These are phyloP conservation scores for Otocyon megalotis DNA, from an alignment of 2,113 vertebrate genomes.

Conservation along the genomic window DNA sequence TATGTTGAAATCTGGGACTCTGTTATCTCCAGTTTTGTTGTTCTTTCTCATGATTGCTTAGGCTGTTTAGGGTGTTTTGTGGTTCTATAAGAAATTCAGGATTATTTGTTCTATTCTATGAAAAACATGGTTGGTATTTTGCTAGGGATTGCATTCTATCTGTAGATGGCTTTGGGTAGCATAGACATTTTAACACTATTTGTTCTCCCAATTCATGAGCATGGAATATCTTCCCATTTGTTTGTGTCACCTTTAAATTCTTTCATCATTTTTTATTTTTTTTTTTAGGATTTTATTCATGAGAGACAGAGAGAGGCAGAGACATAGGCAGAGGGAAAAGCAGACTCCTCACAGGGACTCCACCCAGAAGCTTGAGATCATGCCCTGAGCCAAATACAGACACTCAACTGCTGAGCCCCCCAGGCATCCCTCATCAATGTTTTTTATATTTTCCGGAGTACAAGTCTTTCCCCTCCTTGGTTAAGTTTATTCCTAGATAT, in stretches of 20 bases:
- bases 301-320: too few relatives aligned
- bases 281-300: too few relatives aligned
- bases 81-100: not conserved
- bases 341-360: too few relatives aligned
- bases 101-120: not conserved
- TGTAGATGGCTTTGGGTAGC: not conserved
- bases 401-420: too few relatives aligned
- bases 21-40: not conserved
- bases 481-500: not conserved
- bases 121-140: not conserved
- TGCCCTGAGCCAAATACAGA: too few relatives aligned
- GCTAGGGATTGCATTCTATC: not conserved
- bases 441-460: not conserved
- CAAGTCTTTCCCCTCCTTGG: not conserved
- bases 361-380: too few relatives aligned
- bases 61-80: not conserved
- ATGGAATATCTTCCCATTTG: not conserved
- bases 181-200: not conserved
- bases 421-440: not conserved
- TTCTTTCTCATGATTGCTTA: not conserved
- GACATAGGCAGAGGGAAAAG: too few relatives aligned
- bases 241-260: not conserved
- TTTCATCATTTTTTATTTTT: not conserved
- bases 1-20: not conserved
- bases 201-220: not conserved